Base-by-base conservation (phyloP, 2,113 vertebrate genomes). In the Onychorhynchus coronatus region DNA sequence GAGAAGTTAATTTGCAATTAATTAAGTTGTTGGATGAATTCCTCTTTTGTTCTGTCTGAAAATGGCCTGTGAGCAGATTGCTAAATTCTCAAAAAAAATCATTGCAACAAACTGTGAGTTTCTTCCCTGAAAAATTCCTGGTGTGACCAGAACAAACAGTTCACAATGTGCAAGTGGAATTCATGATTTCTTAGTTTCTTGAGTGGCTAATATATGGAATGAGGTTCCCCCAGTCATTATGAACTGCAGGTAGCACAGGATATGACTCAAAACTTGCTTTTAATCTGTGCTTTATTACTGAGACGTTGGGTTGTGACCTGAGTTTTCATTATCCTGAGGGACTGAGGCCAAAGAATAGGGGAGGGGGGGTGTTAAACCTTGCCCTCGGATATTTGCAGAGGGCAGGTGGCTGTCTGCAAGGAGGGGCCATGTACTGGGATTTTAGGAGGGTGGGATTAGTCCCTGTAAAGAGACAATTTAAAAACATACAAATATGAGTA, bases 21-120 rank as follows among this genome's bases (percentile, higher is more conserved):
- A 91, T 85, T 49, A 79, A 74, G 61, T 84, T 84, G 71, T 78
- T 93, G 95, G 90, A 92, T 56, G 6, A 84, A 78, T 92, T 93
- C 79, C 68, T 91, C 68, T 31, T 97, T 96, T 97, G 85, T 94
- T 96, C 63, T 77, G 17, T 58, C 78, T 91, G 93, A 70, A 89
- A 94, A 85, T 79, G 46, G 58, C 62, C 47, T 65, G 62, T 66
- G 47, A 95, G 25, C 68, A 94, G 78, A 92, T 83, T 95, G 50
- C 49, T 90, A 55, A 88, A 91, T 93, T 91, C 63, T 80, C 47
- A 58, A 73, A 94, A 11, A 11, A 35, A 73, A 50, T 65, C n/a
- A 35, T 68, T 70, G 33, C 39, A 70, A 37, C 33, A 78, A 89
- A 89, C 49, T 41, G 30, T n/a, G 62, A 71, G 22, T 67, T 88